A percentile compares a stretch with the other conserved stretches of the same genome.
Evolutionary conservation across 2,797 vertebrate species (phyloP).

Genomic region (Rhabdophis nuchalis): DNA sequence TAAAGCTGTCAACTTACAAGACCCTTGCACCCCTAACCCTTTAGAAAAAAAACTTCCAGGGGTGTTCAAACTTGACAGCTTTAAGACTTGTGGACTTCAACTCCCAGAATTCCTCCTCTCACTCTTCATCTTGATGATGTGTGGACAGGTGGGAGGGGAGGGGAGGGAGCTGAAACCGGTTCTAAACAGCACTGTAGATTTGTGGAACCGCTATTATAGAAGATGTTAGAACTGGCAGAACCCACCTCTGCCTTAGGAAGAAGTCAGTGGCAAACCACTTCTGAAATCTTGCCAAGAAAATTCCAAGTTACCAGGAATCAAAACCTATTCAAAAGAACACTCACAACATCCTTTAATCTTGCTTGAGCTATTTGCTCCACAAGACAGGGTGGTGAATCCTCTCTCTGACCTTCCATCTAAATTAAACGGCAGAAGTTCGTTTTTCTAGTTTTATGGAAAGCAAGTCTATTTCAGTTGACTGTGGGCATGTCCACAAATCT

Average conservation of each 20-base stretch:
- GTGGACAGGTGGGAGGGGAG: too few relatives aligned
- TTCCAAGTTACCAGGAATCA: background rate
- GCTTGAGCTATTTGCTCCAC: background rate
- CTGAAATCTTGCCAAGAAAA: background rate
- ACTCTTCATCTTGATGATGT: too few relatives aligned
- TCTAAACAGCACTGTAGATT: too few relatives aligned
- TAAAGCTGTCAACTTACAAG: too few relatives aligned
- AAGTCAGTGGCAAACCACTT: background rate
- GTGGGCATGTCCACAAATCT: background rate
- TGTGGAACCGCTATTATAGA: too few relatives aligned
- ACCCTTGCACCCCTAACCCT: too few relatives aligned
- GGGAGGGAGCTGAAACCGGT: too few relatives aligned
- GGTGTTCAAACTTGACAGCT: too few relatives aligned
- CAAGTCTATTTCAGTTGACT: background rate
- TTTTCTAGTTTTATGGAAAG: background rate
- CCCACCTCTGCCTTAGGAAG: background rate
- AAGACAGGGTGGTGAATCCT: background rate
- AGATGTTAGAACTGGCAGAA: too few relatives aligned
- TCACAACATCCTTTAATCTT: background rate
- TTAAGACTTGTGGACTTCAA: too few relatives aligned
- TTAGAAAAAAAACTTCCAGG: too few relatives aligned
- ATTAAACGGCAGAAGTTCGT: background rate
- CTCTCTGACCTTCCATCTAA: background rate
- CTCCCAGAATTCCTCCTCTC: too few relatives aligned
- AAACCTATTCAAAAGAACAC: background rate